Base-by-base conservation (phyloP, 2,888 invertebrate species). In the Bombylius discolor region DNA sequence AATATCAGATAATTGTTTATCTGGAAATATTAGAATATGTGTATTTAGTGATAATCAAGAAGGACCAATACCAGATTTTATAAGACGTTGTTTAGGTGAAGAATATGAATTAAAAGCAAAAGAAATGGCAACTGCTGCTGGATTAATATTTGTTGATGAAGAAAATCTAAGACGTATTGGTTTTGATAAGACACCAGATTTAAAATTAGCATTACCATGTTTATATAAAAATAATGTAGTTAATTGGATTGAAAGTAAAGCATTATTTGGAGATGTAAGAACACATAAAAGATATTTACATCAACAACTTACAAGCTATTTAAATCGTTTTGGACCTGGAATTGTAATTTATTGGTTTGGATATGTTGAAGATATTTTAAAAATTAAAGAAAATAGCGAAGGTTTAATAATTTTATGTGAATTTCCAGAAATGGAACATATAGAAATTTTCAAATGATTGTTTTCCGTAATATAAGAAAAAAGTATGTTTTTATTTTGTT, bases 201-300 rank as follows among this genome's bases (percentile, higher is more conserved):
- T 93, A 49, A 93, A 92, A 74, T 77, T 96, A 53, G 89, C 91
- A 69, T 80, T 94, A 32, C 95, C 95, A 0, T 85, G 94, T 60
- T 86, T 89, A 39, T 81, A 91, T 33, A 85, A 90, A 70, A 90
- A 89, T 4, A 82, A 83, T 65, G 82, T 95, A 34, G 81, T 96
- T 0, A 90, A 94, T 70, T 96, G 96, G 96, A 90, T 96, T 58
- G 96, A 96, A 74, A 94, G 95, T 65, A 96, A 96, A 76, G 96
- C 95, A 0, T 79, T 89, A n/a, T 96, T 96, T 78, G 95, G 90
- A 5, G 90, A 91, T 74, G 79, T 82, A 61, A 83, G 85, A 64
- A 82, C 84, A 55, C 95, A 96, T 72, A 79, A 81, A 49, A 83
- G 80, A 12, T 91, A 94, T 71, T 78, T 89, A 53, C 84, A 84